Evolutionary conservation across 2,797 vertebrate species (phyloP), one percentile per base, ranked within the genome.

Genomic region (Huso huso): DNA sequence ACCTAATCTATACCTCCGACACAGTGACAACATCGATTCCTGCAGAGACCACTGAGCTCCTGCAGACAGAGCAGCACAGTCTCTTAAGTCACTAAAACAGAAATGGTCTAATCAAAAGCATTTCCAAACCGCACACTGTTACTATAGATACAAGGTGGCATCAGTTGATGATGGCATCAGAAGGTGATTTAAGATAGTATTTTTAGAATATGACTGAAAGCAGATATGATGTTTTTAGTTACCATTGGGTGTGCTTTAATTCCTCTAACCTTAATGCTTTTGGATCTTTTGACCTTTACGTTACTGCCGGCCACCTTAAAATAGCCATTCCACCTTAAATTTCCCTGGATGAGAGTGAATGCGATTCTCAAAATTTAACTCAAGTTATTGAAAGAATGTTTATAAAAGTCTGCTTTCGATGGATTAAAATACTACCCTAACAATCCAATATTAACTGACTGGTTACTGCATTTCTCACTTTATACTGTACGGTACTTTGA

Each of bases 1-100:
- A 66, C 37, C 55, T 51, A 7, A 6, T 53, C 23, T 7, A 68
- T 64, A 68, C 65, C 60, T 75, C 51, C 49, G 67, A 71, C 66
- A 63, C 51, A 7, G 15, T 55, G 52, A 55, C 61, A 57, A 8
- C 13, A 50, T 23, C 61, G 48, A 15, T 57, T 18, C 23, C 60
- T 51, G 18, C 10, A 12, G 58, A 48, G 66, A 58, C 48, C 23
- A 62, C 62, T 1, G 49, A 65, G 52, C 66, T n/a, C 59, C 49
- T 23, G 7, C 71, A 11, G 10, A 50, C 50, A 49, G 8, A 49
- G 6, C 50, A 37, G 50, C 5, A 18, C 6, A 8, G 7, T 62
- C 15, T 62, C 61, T 62, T 62, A 62, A 37, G 61, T 62, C 61
- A n/a, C 8, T 12, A 23, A 10, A 48, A 55, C 18, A 64, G 50